Conservation (phyloP, 64 coral and sea anemone species). For the Actinia equina region DNA sequence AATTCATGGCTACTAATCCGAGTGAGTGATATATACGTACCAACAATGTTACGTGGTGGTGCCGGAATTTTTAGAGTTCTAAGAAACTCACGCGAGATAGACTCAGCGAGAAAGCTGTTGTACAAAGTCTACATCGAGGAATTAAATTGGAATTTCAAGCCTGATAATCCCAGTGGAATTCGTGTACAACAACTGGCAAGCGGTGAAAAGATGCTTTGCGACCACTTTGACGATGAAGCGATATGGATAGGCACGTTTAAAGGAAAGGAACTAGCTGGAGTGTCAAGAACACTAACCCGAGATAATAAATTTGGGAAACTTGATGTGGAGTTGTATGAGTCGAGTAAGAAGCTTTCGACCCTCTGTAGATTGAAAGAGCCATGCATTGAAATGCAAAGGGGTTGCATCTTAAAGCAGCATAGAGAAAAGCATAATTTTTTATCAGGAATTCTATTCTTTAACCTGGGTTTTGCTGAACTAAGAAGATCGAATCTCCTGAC, state of each 20-base stretch:
- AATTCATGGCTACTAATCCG: not conserved
- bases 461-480: not conserved
- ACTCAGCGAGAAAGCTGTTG: conserved; percentile 26
- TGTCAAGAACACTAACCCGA: conserved; percentile 15
- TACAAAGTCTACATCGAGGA: conserved; percentile 37
- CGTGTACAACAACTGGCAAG: not conserved
- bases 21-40: not conserved
- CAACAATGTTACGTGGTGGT: too few relatives aligned
- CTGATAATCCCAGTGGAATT: conserved; percentile 15
- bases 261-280: not conserved
- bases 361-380: not conserved
- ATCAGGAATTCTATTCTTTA: not conserved
- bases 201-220: conserved; percentile 37
- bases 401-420: not conserved
- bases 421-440: not conserved
- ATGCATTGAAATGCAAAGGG: not conserved
- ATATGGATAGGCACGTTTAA: conserved; percentile 26
- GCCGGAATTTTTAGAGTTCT: conserved; percentile 2
- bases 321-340: conserved; percentile 42
- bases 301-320: conserved; percentile 43
- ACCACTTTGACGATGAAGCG: conserved; percentile 33
- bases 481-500: not conserved
- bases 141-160: conserved; percentile 6
- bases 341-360: too few relatives aligned
- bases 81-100: not conserved